Evolutionary conservation across 2,113 vertebrate genomes (phyloP).

Genomic region (Melanotaenia duboulayi): DNA sequence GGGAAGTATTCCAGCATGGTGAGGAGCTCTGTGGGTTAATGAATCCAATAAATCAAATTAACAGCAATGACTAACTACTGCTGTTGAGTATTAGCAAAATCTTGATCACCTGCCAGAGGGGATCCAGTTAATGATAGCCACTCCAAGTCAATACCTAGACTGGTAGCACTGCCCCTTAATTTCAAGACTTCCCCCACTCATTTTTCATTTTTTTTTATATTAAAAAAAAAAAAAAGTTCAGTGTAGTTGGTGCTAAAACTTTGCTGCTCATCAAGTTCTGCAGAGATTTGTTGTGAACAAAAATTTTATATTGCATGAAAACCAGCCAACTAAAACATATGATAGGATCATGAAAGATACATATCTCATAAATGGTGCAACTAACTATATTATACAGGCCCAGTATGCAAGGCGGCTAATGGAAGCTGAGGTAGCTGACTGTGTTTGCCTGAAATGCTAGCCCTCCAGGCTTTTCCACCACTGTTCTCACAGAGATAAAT

Average conservation of each 20-base stretch:
- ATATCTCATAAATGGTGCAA: slow-evolving; percentile 73
- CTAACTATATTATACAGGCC: slow-evolving; percentile 75
- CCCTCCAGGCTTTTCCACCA: slow-evolving; percentile 70
- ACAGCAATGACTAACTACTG: slow-evolving; percentile 39
- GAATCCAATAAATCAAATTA: slow-evolving; percentile 42
- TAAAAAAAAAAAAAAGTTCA: too few species aligned
- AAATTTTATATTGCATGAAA: slow-evolving; percentile 21
- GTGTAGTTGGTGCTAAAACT: neutral
- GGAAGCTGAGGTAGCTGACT: slow-evolving; percentile 67
- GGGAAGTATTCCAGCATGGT: neutral
- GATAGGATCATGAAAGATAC: slow-evolving; percentile 74
- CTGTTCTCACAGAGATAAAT: slow-evolving; percentile 78
- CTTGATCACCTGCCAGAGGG: slow-evolving; percentile 37
- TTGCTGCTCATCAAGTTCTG: neutral
- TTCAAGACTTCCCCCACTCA: slow-evolving; percentile 14
- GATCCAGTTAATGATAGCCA: slow-evolving; percentile 17
- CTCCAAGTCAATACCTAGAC: slow-evolving; percentile 11
- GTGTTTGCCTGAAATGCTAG: slow-evolving; percentile 68
- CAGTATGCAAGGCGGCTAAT: slow-evolving; percentile 73
- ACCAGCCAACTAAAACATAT: slow-evolving; percentile 40
- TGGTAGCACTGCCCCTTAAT: slow-evolving; percentile 20
- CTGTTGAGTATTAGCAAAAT: slow-evolving; percentile 29
- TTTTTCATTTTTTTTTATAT: neutral
- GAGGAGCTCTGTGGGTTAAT: slow-evolving; percentile 35
- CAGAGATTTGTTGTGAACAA: slow-evolving; percentile 25